Base-by-base conservation (phyloP, 2,113 vertebrate species). In the Herpetotheres cachinnans region DNA sequence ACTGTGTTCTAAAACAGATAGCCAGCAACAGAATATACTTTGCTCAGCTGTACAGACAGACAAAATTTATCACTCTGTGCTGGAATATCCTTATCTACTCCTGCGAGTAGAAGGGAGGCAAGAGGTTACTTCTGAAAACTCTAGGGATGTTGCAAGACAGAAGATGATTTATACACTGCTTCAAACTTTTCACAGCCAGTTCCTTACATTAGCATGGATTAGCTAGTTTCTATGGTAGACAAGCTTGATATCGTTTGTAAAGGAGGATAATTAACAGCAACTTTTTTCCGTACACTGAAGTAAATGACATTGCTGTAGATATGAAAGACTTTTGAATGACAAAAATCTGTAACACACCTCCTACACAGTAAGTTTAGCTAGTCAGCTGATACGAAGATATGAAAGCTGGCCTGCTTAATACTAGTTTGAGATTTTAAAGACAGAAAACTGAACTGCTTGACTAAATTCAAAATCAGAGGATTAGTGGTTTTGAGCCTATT, bases 281-380 rank as follows among this genome's bases (percentile, higher is more conserved):
- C 10, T 52, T 93, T 65, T 42, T 38, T 8, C 38, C 56, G 54
- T 73, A 52, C n/a, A 25, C 61, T 69, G 34, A 82, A 91, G 70
- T 59, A 95, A 95, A 87, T 87, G 44, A 85, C 58, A 80, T 18
- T 70, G 54, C 42, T 91, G 59, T 47, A 74, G 30, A 56, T 36
- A 56, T 54, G 54, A 94, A 95, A 95, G 69, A 94, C 70, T 96
- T 89, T 0, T 91, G 84, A 95, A 95, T 94, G 93, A 95, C 87
- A 94, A 91, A 95, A 91, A 70, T 70, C 95, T 62, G 63, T 70
- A 93, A 90, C 63, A 85, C 16, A 69, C 27, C 38, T 90, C 96
- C 94, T 82, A 96, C 67, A 9, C 66, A 55, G 50, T 40, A 86
- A 69, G 73, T 73, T 70, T 70, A 94, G 65, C 74, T 46, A 89